Conservation (phyloP, 2,113 vertebrate species). For the Gallinago paraguaiae region DNA sequence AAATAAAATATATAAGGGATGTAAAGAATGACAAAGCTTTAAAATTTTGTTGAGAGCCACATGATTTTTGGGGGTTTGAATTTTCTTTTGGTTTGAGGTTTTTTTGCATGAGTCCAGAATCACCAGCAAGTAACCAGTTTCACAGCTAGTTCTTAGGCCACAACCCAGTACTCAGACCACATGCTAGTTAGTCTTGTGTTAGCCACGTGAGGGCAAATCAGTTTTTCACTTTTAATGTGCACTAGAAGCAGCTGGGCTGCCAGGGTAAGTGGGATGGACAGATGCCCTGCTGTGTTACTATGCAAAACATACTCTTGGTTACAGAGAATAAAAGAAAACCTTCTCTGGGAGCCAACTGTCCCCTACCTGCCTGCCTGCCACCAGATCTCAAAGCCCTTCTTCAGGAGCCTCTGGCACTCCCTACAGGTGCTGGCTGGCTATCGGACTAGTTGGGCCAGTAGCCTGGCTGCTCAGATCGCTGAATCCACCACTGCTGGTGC, state of each 20-base stretch:
- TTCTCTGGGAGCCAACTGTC: neutral
- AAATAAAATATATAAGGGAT: neutral
- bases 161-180: neutral
- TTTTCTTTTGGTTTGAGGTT: neutral
- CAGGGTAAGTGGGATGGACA: neutral
- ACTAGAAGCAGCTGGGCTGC: neutral
- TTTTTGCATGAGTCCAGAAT: neutral
- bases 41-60: neutral
- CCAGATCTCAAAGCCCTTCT: neutral
- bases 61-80: accelerated
- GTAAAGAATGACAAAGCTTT: neutral
- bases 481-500: neutral
- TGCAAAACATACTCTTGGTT: neutral
- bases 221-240: neutral
- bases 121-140: neutral
- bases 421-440: neutral
- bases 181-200: neutral
- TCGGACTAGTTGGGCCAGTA: accelerated
- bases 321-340: neutral
- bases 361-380: neutral
- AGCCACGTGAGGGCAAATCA: neutral
- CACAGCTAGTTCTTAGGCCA: neutral
- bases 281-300: neutral
- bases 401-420: neutral
- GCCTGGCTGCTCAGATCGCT: neutral